phyloP scores from a whole-genome alignment of 2,888 invertebrate species.

The Entomobrya multifasciata region DNA sequence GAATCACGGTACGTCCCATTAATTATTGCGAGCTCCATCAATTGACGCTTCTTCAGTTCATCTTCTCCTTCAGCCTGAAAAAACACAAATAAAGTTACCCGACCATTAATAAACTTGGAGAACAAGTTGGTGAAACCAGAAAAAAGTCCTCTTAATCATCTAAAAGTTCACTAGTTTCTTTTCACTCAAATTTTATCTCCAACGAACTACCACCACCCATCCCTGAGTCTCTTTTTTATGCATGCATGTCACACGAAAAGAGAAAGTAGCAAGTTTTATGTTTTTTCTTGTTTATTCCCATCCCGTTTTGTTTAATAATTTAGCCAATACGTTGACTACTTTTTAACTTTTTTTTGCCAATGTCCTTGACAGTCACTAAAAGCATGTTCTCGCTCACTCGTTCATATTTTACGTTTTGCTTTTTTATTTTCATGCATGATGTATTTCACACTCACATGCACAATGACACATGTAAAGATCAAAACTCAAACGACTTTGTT shows the following conservation, averaged over 20 bases:
- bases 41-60: slow-evolving; percentile 99
- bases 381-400: slow-evolving; percentile 57
- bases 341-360: slow-evolving; percentile 27
- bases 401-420: slow-evolving; percentile 43
- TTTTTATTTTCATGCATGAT: not conserved
- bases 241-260: not conserved
- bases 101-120: slow-evolving; percentile 25
- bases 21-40: slow-evolving; percentile 99
- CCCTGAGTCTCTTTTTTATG: no score
- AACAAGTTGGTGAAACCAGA: not conserved
- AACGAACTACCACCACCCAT: not conserved
- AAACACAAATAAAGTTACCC: no score
- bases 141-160: not conserved
- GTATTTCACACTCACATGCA: not conserved
- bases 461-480: slow-evolving; percentile 2
- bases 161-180: not conserved
- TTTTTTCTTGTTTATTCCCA: not conserved
- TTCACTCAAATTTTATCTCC: not conserved
- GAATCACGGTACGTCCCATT: slow-evolving; percentile 99
- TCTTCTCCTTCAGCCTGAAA: slow-evolving; percentile 99
- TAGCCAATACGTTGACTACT: slow-evolving; percentile 11
- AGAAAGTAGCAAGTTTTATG: slow-evolving; percentile 14
- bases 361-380: slow-evolving; percentile 66
- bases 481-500: slow-evolving; percentile 46
- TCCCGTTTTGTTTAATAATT: no score